A percentile compares a stretch with the other conserved stretches of the same genome.
Conservation (phyloP, 2,888 invertebrate species). For the Eurytoma californica region DNA sequence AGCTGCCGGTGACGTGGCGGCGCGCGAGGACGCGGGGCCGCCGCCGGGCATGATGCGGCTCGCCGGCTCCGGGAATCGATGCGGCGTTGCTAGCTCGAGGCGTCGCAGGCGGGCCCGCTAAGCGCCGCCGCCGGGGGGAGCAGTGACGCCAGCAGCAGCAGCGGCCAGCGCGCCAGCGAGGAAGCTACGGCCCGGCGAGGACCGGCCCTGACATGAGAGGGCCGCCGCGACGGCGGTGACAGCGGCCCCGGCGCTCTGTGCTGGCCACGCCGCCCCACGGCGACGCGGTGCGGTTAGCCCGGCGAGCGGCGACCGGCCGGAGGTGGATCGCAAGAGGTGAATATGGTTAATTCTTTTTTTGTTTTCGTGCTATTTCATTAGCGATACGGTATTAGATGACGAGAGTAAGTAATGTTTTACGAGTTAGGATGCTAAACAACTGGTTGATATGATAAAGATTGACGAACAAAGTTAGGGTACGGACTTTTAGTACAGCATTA, state of each 20-base stretch:
- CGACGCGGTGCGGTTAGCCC: not conserved
- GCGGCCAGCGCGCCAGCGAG: not conserved
- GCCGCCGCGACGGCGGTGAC: conserved; percentile 15
- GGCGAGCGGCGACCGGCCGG: conserved; percentile 1
- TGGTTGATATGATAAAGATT: too few species aligned
- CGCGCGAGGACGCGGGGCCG: not conserved
- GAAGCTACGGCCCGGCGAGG: not conserved
- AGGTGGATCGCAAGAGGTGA: conserved; percentile 32
- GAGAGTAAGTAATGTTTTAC: too few species aligned
- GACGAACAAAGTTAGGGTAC: too few species aligned
- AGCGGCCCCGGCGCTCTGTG: conserved; percentile 7
- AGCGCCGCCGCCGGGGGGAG: not conserved
- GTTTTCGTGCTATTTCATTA: too few species aligned
- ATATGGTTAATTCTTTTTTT: too few species aligned
- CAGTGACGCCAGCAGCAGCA: not conserved
- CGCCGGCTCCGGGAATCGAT: conserved; percentile 20
- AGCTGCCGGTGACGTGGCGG: not conserved
- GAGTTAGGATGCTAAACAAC: too few species aligned
- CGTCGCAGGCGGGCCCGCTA: conserved; percentile 20
- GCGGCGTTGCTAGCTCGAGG: conserved; percentile 42
- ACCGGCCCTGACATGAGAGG: conserved; percentile 13
- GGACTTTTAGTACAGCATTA: too few species aligned
- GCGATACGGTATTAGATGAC: too few species aligned
- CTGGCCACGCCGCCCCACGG: not conserved
- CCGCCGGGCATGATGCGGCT: not conserved